Percentiles rank a stretch among this genome's conserved stretches.
These are phyloP conservation scores for Aphelinus certus DNA, from an alignment of 1,140 invertebrate genomes.

Conservation along the genomic window DNA sequence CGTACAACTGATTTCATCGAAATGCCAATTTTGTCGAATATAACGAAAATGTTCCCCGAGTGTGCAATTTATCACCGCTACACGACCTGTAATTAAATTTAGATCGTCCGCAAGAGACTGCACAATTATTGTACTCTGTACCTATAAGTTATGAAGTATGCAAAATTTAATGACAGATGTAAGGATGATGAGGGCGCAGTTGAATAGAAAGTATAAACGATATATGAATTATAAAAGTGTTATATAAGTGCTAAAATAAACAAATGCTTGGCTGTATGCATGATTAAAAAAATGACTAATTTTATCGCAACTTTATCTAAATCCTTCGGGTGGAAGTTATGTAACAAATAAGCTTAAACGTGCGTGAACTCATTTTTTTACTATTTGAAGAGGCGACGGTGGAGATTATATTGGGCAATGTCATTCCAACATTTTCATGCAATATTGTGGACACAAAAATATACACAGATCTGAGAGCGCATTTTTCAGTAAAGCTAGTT, in stretches of 20 bases:
- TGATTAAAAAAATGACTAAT: constrained; percentile 11
- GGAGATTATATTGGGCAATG: neutral
- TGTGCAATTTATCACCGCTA: constrained; percentile 29
- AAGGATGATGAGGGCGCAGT: neutral
- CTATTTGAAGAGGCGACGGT: constrained; percentile 1
- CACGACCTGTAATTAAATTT: constrained; percentile 49
- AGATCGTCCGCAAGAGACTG: constrained; percentile 38
- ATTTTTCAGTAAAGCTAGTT: neutral
- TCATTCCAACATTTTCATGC: neutral
- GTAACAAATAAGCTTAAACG: constrained; percentile 13
- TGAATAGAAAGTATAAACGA: constrained; percentile 37
- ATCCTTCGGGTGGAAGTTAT: constrained; percentile 23
- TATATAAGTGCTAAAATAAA: constrained; percentile 31
- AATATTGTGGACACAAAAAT: neutral
- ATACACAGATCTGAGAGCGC: neutral
- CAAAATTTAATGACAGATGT: constrained; percentile 22
- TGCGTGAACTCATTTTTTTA: constrained; percentile 12
- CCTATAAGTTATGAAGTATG: constrained; percentile 22
- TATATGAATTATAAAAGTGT: constrained; percentile 35
- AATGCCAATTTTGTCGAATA: constrained; percentile 38
- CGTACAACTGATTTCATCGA: constrained; percentile 35
- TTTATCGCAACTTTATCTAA: constrained; percentile 23
- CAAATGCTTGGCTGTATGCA: constrained; percentile 12
- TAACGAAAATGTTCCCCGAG: constrained; percentile 37
- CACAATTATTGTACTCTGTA: constrained; percentile 32